A percentile compares a stretch with the other conserved stretches of the same genome.
These are phyloP conservation scores for Noctuana brunneofusca DNA, from an alignment of 2,888 invertebrate genomes.

Conservation along the genomic window DNA sequence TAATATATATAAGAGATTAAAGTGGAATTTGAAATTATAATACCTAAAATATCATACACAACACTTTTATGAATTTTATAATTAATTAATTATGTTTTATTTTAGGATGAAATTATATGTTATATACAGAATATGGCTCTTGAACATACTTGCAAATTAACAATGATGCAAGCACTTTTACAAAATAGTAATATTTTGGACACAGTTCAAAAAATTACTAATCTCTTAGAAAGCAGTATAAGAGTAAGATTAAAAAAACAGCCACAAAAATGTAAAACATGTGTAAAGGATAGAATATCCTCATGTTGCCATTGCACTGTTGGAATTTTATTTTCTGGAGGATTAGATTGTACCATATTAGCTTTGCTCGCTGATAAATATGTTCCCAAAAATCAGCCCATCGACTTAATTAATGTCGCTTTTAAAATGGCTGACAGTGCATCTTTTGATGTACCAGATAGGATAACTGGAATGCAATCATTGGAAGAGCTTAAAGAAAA, in stretches of 20 bases:
- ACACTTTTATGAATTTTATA: not conserved
- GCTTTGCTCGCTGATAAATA: conserved; percentile 90
- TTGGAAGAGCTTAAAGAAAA: conserved; percentile 85
- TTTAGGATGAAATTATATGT: conserved; percentile 55
- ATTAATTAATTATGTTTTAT: not conserved
- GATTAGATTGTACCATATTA: conserved; percentile 96
- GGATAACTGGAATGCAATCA: conserved; percentile 89
- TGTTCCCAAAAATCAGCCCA: conserved; percentile 84
- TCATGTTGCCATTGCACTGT: conserved; percentile 85
- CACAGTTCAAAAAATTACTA: conserved; percentile 72
- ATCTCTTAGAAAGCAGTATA: conserved; percentile 83
- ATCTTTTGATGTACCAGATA: conserved; percentile 91
- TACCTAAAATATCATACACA: too few species aligned
- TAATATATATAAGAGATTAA: too few species aligned
- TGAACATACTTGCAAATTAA: conserved; percentile 50
- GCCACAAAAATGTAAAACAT: conserved; percentile 84
- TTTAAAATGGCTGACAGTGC: conserved; percentile 84
- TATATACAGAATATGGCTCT: conserved; percentile 52
- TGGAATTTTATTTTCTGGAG: conserved; percentile 96
- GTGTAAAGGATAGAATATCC: conserved; percentile 59
- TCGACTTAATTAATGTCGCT: conserved; percentile 97
- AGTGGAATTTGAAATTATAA: too few species aligned
- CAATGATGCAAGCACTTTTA: conserved; percentile 67
- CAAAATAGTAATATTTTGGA: conserved; percentile 56
- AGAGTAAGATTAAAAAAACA: conserved; percentile 83